These are phyloP conservation scores for Conger conger DNA, from an alignment of 2,113 vertebrate species.

Conservation along the genomic window DNA sequence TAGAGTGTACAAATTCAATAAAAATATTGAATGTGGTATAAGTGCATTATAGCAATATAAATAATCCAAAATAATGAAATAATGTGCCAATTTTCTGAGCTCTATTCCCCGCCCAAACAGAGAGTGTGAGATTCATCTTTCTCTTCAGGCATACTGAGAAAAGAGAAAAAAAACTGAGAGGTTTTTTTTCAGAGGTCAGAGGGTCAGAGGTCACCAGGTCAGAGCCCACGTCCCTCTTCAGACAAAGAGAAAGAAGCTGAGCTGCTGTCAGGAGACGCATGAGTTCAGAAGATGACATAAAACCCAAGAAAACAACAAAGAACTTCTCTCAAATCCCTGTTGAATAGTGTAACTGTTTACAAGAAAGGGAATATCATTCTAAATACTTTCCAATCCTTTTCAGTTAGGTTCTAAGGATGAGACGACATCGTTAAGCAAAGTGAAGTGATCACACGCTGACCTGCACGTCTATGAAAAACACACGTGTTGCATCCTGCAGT, in stretches of 20 bases:
- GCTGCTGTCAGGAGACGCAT: not conserved
- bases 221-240: not conserved
- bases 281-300: not conserved
- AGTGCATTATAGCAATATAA: not conserved
- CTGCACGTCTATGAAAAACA: not conserved
- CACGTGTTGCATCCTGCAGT: not conserved
- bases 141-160: too few species aligned
- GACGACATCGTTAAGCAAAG: not conserved
- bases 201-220: not conserved
- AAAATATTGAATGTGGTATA: not conserved
- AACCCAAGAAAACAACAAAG: not conserved
- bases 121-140: not conserved
- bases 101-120: not conserved
- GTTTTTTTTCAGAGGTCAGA: not conserved
- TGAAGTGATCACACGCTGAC: not conserved
- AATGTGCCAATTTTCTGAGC: not conserved
- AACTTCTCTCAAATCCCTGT: not conserved
- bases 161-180: too few species aligned
- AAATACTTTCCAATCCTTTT: not conserved
- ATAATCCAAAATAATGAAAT: not conserved
- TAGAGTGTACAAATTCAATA: not conserved
- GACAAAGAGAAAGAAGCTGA: not conserved
- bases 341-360: not conserved
- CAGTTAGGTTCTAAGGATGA: not conserved
- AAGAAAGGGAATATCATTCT: not conserved